phyloP scores from a whole-genome alignment of 2,113 vertebrate genomes.

The Rhea americana region DNA sequence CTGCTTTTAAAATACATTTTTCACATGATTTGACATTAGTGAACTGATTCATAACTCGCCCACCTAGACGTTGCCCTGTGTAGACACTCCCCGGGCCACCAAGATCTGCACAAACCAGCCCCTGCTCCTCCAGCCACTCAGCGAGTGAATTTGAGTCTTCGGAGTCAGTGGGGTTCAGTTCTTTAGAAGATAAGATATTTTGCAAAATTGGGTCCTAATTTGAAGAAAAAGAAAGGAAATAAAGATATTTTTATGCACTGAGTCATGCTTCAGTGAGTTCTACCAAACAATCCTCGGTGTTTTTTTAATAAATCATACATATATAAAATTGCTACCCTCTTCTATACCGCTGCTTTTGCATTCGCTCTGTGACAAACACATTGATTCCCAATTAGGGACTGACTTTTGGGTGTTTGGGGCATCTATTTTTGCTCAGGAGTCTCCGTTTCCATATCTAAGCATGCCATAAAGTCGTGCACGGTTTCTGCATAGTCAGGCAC shows the following conservation, averaged over 20 bases:
- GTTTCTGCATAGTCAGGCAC: background rate
- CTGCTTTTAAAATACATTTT: conserved; percentile 3
- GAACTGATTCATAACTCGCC: background rate
- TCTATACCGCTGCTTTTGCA: background rate
- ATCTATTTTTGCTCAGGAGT: background rate
- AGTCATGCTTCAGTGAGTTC: background rate
- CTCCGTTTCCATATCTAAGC: background rate
- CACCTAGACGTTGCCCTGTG: background rate
- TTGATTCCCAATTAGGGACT: background rate
- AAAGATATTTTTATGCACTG: background rate
- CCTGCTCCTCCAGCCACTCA: no score
- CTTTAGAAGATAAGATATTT: background rate
- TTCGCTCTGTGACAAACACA: background rate
- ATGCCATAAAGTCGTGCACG: background rate
- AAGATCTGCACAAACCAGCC: no score
- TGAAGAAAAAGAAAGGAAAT: background rate
- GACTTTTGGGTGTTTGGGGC: background rate
- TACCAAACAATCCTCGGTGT: background rate
- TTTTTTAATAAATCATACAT: background rate
- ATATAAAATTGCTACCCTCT: background rate
- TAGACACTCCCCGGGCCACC: rapidly evolving
- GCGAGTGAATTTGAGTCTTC: no score
- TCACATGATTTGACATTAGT: background rate
- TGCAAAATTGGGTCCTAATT: background rate
- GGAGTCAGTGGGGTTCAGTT: background rate